Conservation (phyloP, 1,140 invertebrate species). For the Drosophila neocordata region DNA sequence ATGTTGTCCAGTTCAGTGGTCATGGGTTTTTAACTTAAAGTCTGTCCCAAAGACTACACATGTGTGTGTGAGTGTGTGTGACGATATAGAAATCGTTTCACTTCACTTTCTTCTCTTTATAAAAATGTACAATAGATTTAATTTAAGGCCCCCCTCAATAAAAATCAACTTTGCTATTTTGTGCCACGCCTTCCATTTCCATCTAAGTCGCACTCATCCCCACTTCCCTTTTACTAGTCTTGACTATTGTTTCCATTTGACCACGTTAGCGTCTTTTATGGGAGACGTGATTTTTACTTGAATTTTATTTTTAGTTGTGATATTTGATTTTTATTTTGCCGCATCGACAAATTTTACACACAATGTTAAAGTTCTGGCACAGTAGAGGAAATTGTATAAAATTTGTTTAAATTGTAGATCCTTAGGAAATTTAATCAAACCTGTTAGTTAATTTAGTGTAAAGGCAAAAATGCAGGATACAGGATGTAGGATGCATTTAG, state of each 20-base stretch:
- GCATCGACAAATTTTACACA: conserved; percentile 9
- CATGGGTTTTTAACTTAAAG: conserved; percentile 50
- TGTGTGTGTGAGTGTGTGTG: conserved; percentile 28
- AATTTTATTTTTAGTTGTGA: conserved; percentile 56
- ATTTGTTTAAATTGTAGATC: conserved; percentile 39
- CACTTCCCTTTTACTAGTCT: conserved; percentile 4
- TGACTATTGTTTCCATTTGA: conserved; percentile 64
- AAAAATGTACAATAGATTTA: conserved; percentile 73
- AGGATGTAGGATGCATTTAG: not conserved
- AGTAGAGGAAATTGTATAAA: conserved; percentile 29
- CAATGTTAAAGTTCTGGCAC: not conserved
- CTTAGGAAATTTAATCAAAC: conserved; percentile 45
- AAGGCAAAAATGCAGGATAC: not conserved
- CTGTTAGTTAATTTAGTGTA: conserved; percentile 14
- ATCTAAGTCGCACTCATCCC: conserved; percentile 6
- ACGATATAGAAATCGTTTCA: conserved; percentile 61
- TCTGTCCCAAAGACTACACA: conserved; percentile 14
- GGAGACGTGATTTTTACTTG: conserved; percentile 75
- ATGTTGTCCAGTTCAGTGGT: conserved; percentile 71
- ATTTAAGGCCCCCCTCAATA: conserved; percentile 72
- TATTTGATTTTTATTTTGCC: conserved; percentile 36
- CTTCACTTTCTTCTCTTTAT: conserved; percentile 63
- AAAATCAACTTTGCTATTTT: conserved; percentile 64
- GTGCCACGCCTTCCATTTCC: conserved; percentile 39
- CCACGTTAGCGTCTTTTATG: conserved; percentile 75